Evolutionary conservation across 2,888 invertebrate species (phyloP), one percentile per base, ranked within the genome.

Genomic region (Noctua comes): DNA sequence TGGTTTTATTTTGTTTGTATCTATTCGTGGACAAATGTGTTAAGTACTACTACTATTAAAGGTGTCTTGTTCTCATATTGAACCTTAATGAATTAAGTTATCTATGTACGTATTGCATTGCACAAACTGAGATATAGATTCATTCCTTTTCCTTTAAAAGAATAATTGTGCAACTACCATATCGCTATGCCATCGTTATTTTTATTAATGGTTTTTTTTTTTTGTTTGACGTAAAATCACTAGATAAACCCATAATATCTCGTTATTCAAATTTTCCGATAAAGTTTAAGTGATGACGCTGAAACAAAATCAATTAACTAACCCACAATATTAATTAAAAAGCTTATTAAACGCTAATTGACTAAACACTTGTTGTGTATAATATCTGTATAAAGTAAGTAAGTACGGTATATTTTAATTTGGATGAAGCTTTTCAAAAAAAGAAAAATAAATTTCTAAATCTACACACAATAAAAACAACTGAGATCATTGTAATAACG

Each of bases 1-100:
- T 6, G 13, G 18, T 31, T 83, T 27, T 27, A 51, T 43, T 73
- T 71, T 68, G 8, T 54, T 31, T 62, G 31, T 3, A 27, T 65
- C 27, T 54, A n/a, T 64, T 24, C 18, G 27, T 66, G 8, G n/a
- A 27, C 18, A n/a, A n/a, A 36, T 43, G 10, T 27, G 54, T 65
- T 62, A 4, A 36, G 36, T 36, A 59, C 65, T 40, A 21, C 36
- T 36, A 31, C 18, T 62, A 64, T 36, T 36, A 64, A 11, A 36
- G 36, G 31, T 10, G 18, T 57, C 16, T 27, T 64, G 4, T 64
- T 64, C 24, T 64, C 3, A 36, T 24, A 5, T 36, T 64, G 36
- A 24, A 36, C 36, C 11, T 36, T 24, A 36, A 64, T 21, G 13
- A 31, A 18, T 62, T 21, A 62, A 62, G 8, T 31, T 18, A 31